Base-by-base conservation (phyloP, 2,797 vertebrate species). In the Danionella dracula region DNA sequence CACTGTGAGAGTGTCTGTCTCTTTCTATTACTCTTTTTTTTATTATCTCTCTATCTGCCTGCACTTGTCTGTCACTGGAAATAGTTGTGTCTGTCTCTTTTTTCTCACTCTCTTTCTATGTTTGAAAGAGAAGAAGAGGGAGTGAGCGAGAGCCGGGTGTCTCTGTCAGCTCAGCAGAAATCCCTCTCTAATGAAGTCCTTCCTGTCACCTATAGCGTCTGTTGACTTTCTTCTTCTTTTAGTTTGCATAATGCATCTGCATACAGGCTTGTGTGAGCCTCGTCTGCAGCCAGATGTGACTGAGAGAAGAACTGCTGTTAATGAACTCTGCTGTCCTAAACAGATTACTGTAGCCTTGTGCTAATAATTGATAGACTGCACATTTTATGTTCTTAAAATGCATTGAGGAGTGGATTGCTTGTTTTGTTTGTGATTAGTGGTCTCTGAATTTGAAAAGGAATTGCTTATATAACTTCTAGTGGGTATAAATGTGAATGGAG, bases 111-210 rank as follows among this genome's bases (percentile, higher is more conserved):
- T 27, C 23, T 27, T 27, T 29, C 11, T 27, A 20, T 37, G 23
- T 16, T 12, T 13, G 29, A 32, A 17, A 44, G 38, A 65, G 21
- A 46, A 53, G 20, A 35, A 66, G 8, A 64, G 53, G 54, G 56
- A 69, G 34, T 45, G 20, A 45, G 65, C 64, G 35, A 20, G 60
- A 59, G 45, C 44, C 44, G 34, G 17, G 61, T 60, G 49, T 70
- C 71, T 70, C 58, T 70, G 66, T 73, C 74, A 70, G 66, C 70
- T 76, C 55, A 76, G 71, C 71, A 68, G 68, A 73, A 73, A 70
- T 64, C 67, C 54, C 48, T 70, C 46, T 46, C 51, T 76, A 72
- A 76, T 72, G 66, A 76, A 76, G 70, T 72, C 63, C 57, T 70
- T 63, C 51, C 66, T 73, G 71, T 68, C 66, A 73, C 56, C 58